phyloP scores from a whole-genome alignment of 2,888 invertebrate genomes.

The Troides helena region DNA sequence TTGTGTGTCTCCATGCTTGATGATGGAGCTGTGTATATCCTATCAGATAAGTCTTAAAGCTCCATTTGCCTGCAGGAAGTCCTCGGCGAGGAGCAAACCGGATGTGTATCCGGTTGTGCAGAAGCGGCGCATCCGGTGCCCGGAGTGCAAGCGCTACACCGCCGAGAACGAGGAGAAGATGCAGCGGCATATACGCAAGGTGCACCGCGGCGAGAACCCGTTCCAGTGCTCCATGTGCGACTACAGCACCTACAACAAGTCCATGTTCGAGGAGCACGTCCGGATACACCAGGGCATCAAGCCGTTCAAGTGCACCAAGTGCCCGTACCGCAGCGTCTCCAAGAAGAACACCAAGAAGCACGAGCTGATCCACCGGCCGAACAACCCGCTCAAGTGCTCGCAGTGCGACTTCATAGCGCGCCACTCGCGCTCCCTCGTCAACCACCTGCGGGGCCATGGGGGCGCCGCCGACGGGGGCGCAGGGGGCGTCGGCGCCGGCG shows the following conservation, averaged over 20 bases:
- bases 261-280: constrained; percentile 60
- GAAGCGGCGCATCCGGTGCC: constrained; percentile 35
- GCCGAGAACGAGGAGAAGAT: constrained; percentile 53
- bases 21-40: not conserved
- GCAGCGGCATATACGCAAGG: constrained; percentile 51
- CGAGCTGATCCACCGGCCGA: constrained; percentile 53
- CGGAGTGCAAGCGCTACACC: constrained; percentile 48
- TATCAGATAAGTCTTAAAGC: not conserved
- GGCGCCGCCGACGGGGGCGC: constrained; percentile 3
- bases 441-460: constrained; percentile 41
- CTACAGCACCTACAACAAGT: constrained; percentile 62
- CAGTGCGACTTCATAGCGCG: constrained; percentile 54
- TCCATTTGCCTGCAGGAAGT: not conserved
- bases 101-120: not conserved
- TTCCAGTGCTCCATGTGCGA: constrained; percentile 68
- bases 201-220: constrained; percentile 58
- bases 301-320: constrained; percentile 61
- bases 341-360: constrained; percentile 68
- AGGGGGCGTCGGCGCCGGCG: constrained; percentile 13
- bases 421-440: constrained; percentile 42
- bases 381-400: constrained; percentile 55
- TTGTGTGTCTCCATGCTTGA: not conserved
- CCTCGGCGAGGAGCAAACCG: not conserved
- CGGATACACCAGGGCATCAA: constrained; percentile 65
- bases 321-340: constrained; percentile 58